Base-by-base conservation (phyloP, 2,113 vertebrate species). In the Lonchura striata region DNA sequence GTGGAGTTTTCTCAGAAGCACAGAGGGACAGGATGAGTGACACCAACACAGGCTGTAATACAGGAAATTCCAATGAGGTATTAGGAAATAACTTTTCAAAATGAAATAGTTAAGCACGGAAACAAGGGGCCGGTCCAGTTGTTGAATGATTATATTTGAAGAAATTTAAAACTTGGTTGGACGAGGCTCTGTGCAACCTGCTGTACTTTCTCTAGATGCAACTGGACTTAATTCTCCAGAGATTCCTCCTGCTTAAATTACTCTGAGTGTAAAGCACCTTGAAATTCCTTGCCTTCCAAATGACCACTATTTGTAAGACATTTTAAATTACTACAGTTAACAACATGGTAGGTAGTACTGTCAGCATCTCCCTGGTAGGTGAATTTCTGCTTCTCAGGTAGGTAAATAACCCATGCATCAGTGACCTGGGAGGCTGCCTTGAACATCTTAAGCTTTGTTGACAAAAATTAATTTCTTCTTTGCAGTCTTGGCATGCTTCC, bases 31-130 rank as follows among this genome's bases (percentile, higher is more conserved):
- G 71, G 63, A 92, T 84, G 42, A 94, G 52, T 54, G 77, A 91
- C 77, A 95, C 8, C 7, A 0, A 65, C 78, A 64, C 0, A 3
- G 23, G 24, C 41, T 84, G 27, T 12, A 72, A 77, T 19, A 65
- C 46, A 76, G 85, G 88, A 96, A 90, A 96, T 94, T 90, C 94
- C 95, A 92, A 30, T 39, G 50, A 92, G 25, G 33, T 61, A 86
- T 77, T 53, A 79, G 70, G 78, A 96, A 95, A 85, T 27, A 23
- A 50, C 71, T 69, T 90, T 64, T 41, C 30, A 72, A 21, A 94
- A 33, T 8, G 8, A 85, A 90, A 78, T 20, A 72, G 23, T 22
- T 1, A 0, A 88, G 31, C 8, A 3, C 41, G 69, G 33, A 10
- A 82, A 68, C 42, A 79, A 39, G 5, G n/a, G 28, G 30, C 37